A percentile compares a stretch with the other conserved stretches of the same genome.
These are phyloP conservation scores for Cataglyphis hispanica DNA, from an alignment of 1,140 invertebrate genomes.

Conservation along the genomic window DNA sequence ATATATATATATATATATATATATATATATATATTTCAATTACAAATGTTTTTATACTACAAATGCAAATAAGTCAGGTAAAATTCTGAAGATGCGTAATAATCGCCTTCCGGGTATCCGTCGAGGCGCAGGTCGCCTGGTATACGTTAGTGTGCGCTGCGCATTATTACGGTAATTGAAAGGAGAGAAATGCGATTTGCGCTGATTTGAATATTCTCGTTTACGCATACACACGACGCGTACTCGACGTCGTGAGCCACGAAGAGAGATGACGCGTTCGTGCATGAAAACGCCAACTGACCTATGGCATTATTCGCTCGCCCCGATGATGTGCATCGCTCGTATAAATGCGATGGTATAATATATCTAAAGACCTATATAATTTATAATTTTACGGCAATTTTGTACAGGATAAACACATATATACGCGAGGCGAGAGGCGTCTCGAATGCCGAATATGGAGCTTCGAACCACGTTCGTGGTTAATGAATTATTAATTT, in stretches of 20 bases:
- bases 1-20: too few species aligned
- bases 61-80: too few species aligned
- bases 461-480: neutral
- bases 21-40: too few species aligned
- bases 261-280: constrained; percentile 45
- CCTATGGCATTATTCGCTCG: constrained; percentile 75
- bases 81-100: neutral
- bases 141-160: constrained; percentile 15
- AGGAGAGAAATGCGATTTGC: constrained; percentile 4
- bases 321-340: constrained; percentile 39
- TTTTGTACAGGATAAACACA: constrained; percentile 12
- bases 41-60: neutral
- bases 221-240: neutral
- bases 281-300: constrained; percentile 70
- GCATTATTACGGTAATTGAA: constrained; percentile 43
- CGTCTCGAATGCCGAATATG: neutral
- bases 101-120: neutral
- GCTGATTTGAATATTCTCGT: constrained; percentile 35
- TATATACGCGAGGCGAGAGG: neutral
- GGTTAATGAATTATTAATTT: constrained; percentile 59
- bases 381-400: constrained; percentile 64
- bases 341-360: neutral
- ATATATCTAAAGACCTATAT: constrained; percentile 62
- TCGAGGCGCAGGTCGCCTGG: neutral
- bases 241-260: too few species aligned